Base-by-base conservation (phyloP, 1,140 invertebrate species). In the Aphidius ervi region DNA sequence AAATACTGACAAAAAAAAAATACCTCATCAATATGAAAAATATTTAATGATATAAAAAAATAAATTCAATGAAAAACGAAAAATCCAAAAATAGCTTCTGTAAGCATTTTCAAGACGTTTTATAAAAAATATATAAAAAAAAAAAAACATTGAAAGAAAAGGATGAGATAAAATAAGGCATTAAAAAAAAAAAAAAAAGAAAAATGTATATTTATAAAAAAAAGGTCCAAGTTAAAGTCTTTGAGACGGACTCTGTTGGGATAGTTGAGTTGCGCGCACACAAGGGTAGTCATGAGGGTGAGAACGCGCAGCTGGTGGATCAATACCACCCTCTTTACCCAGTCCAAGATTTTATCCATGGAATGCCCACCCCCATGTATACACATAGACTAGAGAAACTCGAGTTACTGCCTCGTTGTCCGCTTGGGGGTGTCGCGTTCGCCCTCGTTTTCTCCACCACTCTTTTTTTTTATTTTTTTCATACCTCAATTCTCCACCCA, bases 261-360 rank as follows among this genome's bases (percentile, higher is more conserved):
- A 23, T 48, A 16, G 45, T 52, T 50, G 47, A 56, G 45, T 56
- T 56, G 56, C 46, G 63, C 59, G 23, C 48, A 49, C 4, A 31
- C 41, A 48, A 45, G 31, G 50, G 41, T 66, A 50, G 63, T 63
- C 37, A 39, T 46, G 68, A 61, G 63, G 72, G 71, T 74, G 74
- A 76, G 73, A 74, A 73, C 72, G 69, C 69, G 72, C 76, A 77
- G 75, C 73, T 71, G 71, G 73, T 75, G 76, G 77, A 79, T 80
- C 78, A 79, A 79, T 80, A 80, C 74, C 66, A 72, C 74, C 72
- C 70, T 56, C 58, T 46, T 58, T 41, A 46, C 40, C 40, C 7
- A 49, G 42, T 58, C 52, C 46, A 43, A 59, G 57, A 16, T 46
- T 58, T 41, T 56, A n/a, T 46, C 47, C 9, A 42, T 37, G 52